Conservation (phyloP, 2,888 invertebrate genomes). For the Sesamia inferens region DNA sequence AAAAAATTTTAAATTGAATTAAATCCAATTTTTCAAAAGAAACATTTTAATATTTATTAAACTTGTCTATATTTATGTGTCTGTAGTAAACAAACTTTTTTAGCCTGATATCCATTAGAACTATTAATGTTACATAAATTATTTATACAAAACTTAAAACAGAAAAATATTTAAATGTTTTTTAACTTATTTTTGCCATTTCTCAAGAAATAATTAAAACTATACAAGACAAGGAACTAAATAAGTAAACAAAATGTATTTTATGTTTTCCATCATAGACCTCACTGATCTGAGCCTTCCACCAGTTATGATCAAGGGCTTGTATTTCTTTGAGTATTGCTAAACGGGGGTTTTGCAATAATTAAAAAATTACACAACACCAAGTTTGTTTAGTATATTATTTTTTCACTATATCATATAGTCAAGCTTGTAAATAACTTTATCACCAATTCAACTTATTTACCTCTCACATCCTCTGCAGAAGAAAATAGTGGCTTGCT, state of each 20-base stretch:
- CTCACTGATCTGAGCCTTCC: neutral
- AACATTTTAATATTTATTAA: too few species aligned
- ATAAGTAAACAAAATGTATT: neutral
- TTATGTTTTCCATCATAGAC: constrained; percentile 3
- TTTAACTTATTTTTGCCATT: neutral
- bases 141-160: neutral
- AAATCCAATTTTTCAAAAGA: too few species aligned
- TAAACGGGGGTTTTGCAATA: too few species aligned
- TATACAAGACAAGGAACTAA: neutral
- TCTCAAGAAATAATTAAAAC: neutral
- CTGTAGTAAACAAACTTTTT: neutral
- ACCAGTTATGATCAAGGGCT: neutral
- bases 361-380: neutral
- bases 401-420: neutral
- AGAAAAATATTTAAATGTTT: neutral
- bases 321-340: too few species aligned
- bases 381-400: neutral
- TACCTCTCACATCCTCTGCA: constrained; percentile 98
- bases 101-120: neutral
- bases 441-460: neutral
- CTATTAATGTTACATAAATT: neutral
- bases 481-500: constrained; percentile 96
- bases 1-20: neutral
- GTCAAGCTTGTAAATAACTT: neutral
- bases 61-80: neutral